phyloP scores from a whole-genome alignment of 35 echinoderm and acorn worm genomes.

The Apostichopus parvimensis region DNA sequence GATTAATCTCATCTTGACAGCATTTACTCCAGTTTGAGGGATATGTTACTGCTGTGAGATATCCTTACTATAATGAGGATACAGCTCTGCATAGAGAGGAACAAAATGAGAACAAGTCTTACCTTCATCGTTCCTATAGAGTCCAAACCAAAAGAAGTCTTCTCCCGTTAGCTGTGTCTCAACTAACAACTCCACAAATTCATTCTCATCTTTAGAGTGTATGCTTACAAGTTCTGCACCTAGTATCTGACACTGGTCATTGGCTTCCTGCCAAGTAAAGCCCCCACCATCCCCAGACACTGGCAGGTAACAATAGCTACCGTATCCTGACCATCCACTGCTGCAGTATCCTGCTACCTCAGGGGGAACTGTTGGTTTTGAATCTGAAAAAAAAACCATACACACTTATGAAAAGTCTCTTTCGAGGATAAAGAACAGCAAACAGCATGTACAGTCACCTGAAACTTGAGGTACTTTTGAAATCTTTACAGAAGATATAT shows the following conservation, averaged over 20 bases:
- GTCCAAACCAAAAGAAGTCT: slow-evolving; percentile 33
- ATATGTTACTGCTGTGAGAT: too few relatives aligned
- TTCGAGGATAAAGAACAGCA: too few relatives aligned
- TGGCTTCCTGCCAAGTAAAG: background rate
- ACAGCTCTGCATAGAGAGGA: too few relatives aligned
- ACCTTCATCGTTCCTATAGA: slow-evolving; percentile 42
- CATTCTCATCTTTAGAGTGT: slow-evolving; percentile 48
- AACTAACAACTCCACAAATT: slow-evolving; percentile 40
- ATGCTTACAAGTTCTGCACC: slow-evolving; percentile 50
- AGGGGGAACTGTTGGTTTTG: slow-evolving; percentile 29
- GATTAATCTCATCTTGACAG: too few relatives aligned
- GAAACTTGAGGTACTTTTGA: too few relatives aligned
- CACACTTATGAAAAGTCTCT: background rate
- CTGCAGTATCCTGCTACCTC: background rate
- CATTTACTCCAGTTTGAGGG: too few relatives aligned
- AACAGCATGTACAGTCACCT: too few relatives aligned
- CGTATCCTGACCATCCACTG: background rate
- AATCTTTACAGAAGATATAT: too few relatives aligned
- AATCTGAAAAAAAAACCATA: slow-evolving; percentile 4
- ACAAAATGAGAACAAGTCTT: background rate
- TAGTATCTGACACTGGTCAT: background rate
- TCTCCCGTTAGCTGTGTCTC: background rate
- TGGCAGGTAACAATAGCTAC: slow-evolving; percentile 32
- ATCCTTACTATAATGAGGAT: too few relatives aligned
- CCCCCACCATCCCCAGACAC: background rate